These are phyloP conservation scores for Intoshia linei DNA, from an alignment of 1,140 invertebrate species.

Conservation along the genomic window DNA sequence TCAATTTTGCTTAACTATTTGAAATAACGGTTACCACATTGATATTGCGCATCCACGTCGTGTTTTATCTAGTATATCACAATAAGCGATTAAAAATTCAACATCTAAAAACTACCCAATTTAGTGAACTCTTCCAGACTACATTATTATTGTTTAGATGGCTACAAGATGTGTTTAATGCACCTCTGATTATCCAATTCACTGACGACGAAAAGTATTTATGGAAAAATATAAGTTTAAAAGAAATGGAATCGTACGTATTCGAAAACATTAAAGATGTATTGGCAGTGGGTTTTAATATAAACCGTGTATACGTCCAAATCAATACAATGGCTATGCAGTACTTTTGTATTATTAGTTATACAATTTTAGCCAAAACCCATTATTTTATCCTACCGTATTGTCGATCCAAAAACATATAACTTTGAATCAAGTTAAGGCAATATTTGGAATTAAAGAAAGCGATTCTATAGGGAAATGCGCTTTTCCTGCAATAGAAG, in stretches of 20 bases:
- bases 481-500: conserved; percentile 71
- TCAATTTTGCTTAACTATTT: too few species aligned
- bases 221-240: conserved; percentile 71
- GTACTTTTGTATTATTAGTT: not conserved
- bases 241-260: conserved; percentile 49
- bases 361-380: conserved; percentile 28
- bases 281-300: conserved; percentile 78
- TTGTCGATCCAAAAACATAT: conserved; percentile 58
- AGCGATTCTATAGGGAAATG: conserved; percentile 81
- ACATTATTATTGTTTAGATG: conserved; percentile 32
- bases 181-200: conserved; percentile 70
- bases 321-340: too few species aligned
- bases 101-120: too few species aligned
- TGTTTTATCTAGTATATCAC: too few species aligned
- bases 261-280: conserved; percentile 83
- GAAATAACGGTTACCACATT: too few species aligned
- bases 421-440: conserved; percentile 60
- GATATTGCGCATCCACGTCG: too few species aligned
- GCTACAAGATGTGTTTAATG: conserved; percentile 83
- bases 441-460: conserved; percentile 85
- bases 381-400: conserved; percentile 65
- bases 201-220: conserved; percentile 94
- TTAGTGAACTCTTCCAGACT: too few species aligned
- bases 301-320: too few species aligned
- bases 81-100: too few species aligned